phyloP scores from a whole-genome alignment of 2,888 invertebrate genomes.

The Cataglyphis altisquamis region DNA sequence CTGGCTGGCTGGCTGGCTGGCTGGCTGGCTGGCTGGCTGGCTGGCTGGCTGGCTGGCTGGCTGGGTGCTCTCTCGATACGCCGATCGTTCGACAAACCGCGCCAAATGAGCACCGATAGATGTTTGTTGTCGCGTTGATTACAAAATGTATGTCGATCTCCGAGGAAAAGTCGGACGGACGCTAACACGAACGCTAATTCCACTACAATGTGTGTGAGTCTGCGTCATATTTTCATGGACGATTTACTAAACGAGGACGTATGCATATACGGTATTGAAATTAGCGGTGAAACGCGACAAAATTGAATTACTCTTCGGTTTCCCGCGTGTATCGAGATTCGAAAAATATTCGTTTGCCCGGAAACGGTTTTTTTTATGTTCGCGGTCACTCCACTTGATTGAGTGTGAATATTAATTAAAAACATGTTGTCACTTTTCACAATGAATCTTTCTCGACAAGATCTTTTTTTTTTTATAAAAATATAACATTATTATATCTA shows the following conservation, averaged over 20 bases:
- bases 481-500: slow-evolving; percentile 68
- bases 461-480: slow-evolving; percentile 67
- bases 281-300: slow-evolving; percentile 15
- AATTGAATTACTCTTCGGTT: slow-evolving; percentile 23
- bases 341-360: slow-evolving; percentile 25
- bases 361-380: not conserved
- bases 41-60: slow-evolving; percentile 71
- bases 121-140: slow-evolving; percentile 48
- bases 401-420: slow-evolving; percentile 8
- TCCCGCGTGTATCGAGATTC: not conserved
- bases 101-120: slow-evolving; percentile 70
- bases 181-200: slow-evolving; percentile 48
- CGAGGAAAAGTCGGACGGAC: slow-evolving; percentile 56
- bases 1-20: slow-evolving; percentile 46
- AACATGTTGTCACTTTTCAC: slow-evolving; percentile 30
- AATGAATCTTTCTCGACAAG: slow-evolving; percentile 23
- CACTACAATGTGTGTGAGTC: slow-evolving; percentile 15
- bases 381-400: slow-evolving; percentile 9
- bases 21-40: slow-evolving; percentile 64
- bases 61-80: slow-evolving; percentile 63
- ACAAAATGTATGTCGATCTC: slow-evolving; percentile 51
- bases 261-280: slow-evolving; percentile 24
- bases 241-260: slow-evolving; percentile 53
- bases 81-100: slow-evolving; percentile 64
- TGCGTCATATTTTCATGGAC: slow-evolving; percentile 42